Evolutionary conservation across 2,113 vertebrate species (phyloP), one percentile per base, ranked within the genome.

Genomic region (Nothobranchius kuhntae): DNA sequence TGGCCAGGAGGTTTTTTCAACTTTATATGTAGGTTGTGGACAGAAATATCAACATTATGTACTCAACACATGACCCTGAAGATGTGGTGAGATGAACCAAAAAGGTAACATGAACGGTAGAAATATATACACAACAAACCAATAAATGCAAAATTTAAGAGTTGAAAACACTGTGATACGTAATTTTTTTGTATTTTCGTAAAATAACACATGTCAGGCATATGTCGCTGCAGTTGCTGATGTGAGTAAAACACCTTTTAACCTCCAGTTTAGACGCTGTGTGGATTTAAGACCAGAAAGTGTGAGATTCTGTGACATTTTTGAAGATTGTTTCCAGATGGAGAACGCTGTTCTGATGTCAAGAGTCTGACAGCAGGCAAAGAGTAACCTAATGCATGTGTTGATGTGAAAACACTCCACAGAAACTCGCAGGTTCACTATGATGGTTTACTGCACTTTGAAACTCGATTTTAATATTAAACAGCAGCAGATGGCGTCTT

Each of bases 381-480:
- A 74, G 60, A 57, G 66, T 60, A 61, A 73, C 57, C 42, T 30
- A 59, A 83, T 72, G 58, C 57, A 53, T 40, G 46, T 50, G 71
- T 30, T 69, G 73, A 61, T 65, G 58, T 24, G 70, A 63, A 76
- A 71, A 77, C 68, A 42, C 61, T 61, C 65, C 5, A 46, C 71
- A 47, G 58, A 75, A 78, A 78, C 48, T 7, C 65, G 26, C 15
- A 26, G 75, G 51, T 84, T 82, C 73, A 47, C 75, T 44, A 1
- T 51, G 68, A 68, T 48, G 73, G 62, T 71, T 85, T 73, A 75
- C 68, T 63, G 66, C 44, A 30, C 53, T 73, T 55, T 44, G 21
- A 73, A 80, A 80, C 65, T 53, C 47, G 57, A 65, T 67, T 81
- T 82, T 68, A 78, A 83, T 80, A 81, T 78, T 84, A 78, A 80